Evolutionary conservation across 2,797 vertebrate species (phyloP), one percentile per base, ranked within the genome.

Genomic region (Labroides dimidiatus): DNA sequence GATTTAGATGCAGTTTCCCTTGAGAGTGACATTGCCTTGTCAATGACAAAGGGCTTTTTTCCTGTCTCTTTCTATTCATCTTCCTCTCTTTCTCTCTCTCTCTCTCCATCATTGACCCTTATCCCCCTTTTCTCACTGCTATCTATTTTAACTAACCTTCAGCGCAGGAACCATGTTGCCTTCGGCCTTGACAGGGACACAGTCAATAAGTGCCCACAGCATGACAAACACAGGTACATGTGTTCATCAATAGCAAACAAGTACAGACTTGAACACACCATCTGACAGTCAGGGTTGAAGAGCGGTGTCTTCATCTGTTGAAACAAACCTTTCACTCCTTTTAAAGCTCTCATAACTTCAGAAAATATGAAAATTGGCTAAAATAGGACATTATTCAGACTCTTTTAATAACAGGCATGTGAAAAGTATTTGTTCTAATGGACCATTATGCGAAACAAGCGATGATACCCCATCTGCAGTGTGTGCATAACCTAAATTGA

Each of bases 1-100:
- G 80, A 87, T 86, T 89, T 69, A 78, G 80, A 84, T 74, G 81
- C 2, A n/a, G 51, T 47, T 76, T 82, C 80, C 82, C 69, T 67
- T 64, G 73, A 85, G 74, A 75, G 58, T 72, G 73, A 82, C 77
- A 75, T 57, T 83, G 47, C 68, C 59, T 64, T 9, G 24, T 87
- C 79, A 84, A 61, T 82, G 81, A 81, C 73, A 60, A 16, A 1
- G 6, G 45, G 39, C 15, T 14, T 10, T 53, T 65, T 50, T 43
- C 47, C 27, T 30, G 14, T 17, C 24, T 49, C 33, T 59, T n/a
- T 30, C 10, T 19, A 44, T 59, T 36, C 51, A 60, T 64, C 44
- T 14, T 10, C 48, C 24, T 12, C 1, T 37, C 20, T 15, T 37
- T 13, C 10, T 48, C 27, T 37, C 15, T 41, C 11, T 54, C 4